phyloP scores from a whole-genome alignment of 2,797 vertebrate genomes.

The Florisuga fusca region DNA sequence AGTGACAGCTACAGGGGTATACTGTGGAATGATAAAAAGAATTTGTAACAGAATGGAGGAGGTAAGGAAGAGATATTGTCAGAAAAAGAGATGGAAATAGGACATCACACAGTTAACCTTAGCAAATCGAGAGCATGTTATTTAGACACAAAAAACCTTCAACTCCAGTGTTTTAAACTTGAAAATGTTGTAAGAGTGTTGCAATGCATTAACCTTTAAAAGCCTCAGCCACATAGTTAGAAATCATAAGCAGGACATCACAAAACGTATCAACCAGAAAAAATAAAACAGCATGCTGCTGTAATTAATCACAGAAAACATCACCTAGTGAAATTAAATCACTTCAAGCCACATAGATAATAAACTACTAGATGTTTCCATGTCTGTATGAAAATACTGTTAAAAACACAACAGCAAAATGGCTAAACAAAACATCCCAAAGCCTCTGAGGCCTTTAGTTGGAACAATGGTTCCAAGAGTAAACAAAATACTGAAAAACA shows the following conservation, averaged over 20 bases:
- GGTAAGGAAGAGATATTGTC: neutral
- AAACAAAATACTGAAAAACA: neutral
- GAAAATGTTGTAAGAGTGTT: neutral
- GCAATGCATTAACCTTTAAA: constrained; percentile 17
- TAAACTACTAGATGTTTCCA: neutral
- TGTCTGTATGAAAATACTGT: neutral
- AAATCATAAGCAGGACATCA: neutral
- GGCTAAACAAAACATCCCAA: neutral
- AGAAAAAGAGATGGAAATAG: neutral
- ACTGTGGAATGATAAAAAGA: neutral
- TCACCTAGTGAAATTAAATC: neutral
- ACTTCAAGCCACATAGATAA: neutral
- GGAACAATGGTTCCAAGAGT: neutral
- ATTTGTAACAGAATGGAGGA: neutral
- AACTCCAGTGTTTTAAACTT: neutral
- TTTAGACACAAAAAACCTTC: constrained; percentile 22
- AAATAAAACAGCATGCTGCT: neutral
- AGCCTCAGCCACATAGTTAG: neutral
- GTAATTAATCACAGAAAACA: neutral
- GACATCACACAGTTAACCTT: neutral
- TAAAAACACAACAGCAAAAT: neutral
- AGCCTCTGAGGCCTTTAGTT: neutral
- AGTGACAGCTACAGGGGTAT: neutral
- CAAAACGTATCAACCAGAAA: neutral
- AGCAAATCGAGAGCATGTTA: neutral